Conservation (phyloP, 2,113 vertebrate species). For the Mesoclemmys tuberculata region DNA sequence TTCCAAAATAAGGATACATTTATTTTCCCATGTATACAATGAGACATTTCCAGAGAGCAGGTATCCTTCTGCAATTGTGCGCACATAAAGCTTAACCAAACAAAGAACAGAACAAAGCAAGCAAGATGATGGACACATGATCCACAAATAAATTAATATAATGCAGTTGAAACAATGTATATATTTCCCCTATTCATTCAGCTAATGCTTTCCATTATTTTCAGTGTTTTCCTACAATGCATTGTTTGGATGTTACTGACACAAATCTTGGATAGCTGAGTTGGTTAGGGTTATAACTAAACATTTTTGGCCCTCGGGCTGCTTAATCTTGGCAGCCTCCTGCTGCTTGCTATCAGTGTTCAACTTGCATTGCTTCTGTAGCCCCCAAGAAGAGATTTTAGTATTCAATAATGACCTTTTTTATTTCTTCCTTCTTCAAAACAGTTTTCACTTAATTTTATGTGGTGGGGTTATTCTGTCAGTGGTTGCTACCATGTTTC, state of each 20-base stretch:
- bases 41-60: background rate
- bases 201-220: background rate
- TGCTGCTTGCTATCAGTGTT: slow-evolving; percentile 16
- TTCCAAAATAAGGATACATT: background rate
- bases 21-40: background rate
- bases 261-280: slow-evolving; percentile 28
- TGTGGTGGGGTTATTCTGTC: background rate
- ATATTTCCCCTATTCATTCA: slow-evolving; percentile 1
- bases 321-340: slow-evolving; percentile 2
- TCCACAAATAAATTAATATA: background rate
- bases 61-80: background rate
- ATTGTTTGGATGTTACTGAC: background rate
- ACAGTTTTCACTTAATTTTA: slow-evolving; percentile 19
- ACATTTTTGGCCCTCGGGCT: slow-evolving; percentile 33
- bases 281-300: slow-evolving; percentile 16
- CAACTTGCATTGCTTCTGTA: slow-evolving; percentile 25
- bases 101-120: slow-evolving; percentile 15
- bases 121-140: background rate
- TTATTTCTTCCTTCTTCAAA: slow-evolving; percentile 15
- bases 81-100: background rate
- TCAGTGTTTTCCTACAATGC: background rate
- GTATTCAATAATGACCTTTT: background rate
- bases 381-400: background rate
- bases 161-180: background rate
- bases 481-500: background rate